Conservation (phyloP, 2,888 invertebrate genomes). For the Pristionchus mayeri region DNA sequence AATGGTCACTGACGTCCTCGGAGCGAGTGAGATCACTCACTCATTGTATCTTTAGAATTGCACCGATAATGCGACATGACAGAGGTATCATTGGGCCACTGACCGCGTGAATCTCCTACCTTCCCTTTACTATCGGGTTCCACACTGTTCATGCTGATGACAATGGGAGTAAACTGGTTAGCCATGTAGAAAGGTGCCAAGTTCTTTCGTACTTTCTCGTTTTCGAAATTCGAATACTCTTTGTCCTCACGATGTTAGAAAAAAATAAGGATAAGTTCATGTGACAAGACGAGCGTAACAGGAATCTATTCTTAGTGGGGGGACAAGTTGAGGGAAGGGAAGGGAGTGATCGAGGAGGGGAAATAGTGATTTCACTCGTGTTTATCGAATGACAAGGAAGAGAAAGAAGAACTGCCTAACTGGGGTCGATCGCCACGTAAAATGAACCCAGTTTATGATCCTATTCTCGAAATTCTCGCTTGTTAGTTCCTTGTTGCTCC, state of each 20-base stretch:
- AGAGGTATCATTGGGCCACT: neutral
- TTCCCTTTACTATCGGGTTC: neutral
- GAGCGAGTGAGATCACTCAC: neutral
- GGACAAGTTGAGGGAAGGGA: conserved; percentile 7
- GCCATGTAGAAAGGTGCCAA: neutral
- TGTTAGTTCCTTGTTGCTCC: conserved; percentile 1
- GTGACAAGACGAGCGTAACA: conserved; percentile 17
- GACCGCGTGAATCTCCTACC: neutral
- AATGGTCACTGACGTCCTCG: neutral
- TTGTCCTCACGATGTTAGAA: neutral
- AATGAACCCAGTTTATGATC: conserved; percentile 19
- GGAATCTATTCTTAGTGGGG: conserved; percentile 11
- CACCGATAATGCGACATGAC: conserved; percentile 16
- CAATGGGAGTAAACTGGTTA: neutral
- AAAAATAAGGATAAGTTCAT: conserved; percentile 23
- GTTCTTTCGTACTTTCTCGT: neutral
- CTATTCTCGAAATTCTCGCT: neutral
- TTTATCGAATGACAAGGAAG: neutral
- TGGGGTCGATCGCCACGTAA: neutral
- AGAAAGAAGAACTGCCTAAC: neutral
- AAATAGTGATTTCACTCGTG: neutral
- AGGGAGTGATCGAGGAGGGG: neutral
- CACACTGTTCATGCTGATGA: neutral
- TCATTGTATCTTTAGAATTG: conserved; percentile 26
- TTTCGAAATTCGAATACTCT: neutral